Evolutionary conservation across 1,140 invertebrate species (phyloP).

Genomic region (Ephestia elutella): DNA sequence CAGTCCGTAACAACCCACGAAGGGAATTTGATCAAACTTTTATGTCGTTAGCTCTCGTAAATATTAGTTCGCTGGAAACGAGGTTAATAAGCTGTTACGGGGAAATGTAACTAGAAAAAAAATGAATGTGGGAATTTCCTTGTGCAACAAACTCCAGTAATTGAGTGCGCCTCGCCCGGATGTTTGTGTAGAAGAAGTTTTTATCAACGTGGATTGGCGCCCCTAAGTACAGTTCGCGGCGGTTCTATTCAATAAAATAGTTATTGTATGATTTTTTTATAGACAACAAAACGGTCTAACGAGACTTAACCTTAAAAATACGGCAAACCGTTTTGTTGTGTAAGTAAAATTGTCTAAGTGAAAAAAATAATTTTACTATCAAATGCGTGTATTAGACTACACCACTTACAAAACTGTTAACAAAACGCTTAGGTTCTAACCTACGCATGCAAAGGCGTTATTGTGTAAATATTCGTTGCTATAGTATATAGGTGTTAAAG

Average conservation of each 20-base stretch:
- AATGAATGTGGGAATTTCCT: conserved; percentile 41
- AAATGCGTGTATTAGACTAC: no score
- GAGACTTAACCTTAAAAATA: no score
- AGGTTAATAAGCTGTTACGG: conserved; percentile 36
- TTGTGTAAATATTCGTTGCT: no score
- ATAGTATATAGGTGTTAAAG: no score
- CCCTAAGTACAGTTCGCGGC: conserved; percentile 3
- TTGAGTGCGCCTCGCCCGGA: conserved; percentile 42
- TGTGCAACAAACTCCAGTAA: conserved; percentile 50
- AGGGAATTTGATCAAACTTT: conserved; percentile 2
- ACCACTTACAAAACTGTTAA: no score
- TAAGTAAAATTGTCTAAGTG: no score
- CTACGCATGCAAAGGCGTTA: no score
- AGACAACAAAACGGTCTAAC: background rate
- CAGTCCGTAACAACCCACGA: background rate
- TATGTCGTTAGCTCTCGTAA: conserved; percentile 16
- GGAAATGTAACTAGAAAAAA: conserved; percentile 32
- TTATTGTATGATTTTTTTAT: background rate
- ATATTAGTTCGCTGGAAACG: conserved; percentile 21
- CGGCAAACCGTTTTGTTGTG: no score
- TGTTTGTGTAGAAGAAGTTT: conserved; percentile 49
- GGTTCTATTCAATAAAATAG: background rate
- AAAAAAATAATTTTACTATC: no score
- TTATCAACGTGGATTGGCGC: conserved; percentile 45
- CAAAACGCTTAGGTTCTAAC: no score